These are phyloP conservation scores for Wiebesia pumilae DNA, from an alignment of 1,140 invertebrate species.

Conservation along the genomic window DNA sequence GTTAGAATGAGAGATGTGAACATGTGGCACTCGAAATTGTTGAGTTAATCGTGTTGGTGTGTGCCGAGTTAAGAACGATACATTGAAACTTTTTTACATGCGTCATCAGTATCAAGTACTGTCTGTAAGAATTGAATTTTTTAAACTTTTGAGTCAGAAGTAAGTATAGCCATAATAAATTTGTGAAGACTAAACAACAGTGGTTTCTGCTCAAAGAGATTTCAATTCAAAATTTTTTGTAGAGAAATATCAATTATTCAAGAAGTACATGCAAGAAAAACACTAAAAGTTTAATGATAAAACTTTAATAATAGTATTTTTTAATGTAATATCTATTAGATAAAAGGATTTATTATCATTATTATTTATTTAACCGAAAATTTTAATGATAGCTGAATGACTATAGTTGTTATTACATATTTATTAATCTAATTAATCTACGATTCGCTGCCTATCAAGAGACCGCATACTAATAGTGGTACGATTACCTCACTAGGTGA, in stretches of 20 bases:
- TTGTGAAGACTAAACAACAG: not conserved
- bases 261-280: no score
- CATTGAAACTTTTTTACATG: not conserved
- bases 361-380: no score
- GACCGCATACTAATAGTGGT: not conserved
- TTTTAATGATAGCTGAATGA: no score
- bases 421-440: not conserved
- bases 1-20: not conserved
- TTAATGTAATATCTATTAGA: not conserved
- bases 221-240: no score
- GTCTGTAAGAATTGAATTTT: not conserved
- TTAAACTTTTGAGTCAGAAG: not conserved
- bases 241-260: no score
- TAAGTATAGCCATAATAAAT: not conserved
- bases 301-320: no score
- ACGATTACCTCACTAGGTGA: not conserved
- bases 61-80: conserved; percentile 22
- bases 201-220: no score
- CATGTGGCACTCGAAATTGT: conserved; percentile 31
- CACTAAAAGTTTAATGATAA: no score
- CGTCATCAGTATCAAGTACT: not conserved
- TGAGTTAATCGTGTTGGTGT: conserved; percentile 33
- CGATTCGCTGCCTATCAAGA: not conserved
- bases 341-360: not conserved
- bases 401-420: not conserved